phyloP scores from a whole-genome alignment of 2,888 invertebrate genomes.

The Zaprionus bogoriensis region DNA sequence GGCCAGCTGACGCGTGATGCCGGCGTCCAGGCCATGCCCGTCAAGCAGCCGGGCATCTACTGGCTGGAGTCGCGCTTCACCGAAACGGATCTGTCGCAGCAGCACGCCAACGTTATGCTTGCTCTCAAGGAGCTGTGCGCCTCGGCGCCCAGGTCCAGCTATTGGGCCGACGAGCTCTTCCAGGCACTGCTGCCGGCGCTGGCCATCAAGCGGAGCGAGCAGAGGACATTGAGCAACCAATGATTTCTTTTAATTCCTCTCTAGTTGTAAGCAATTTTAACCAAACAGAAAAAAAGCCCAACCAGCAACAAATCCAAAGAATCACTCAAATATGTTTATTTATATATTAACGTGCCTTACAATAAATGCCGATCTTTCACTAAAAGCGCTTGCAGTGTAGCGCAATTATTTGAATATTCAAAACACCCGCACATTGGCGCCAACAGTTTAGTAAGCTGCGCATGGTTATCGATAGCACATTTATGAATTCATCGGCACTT shows the following conservation, averaged over 20 bases:
- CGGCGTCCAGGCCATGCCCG: slow-evolving; percentile 20
- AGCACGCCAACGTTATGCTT: slow-evolving; percentile 40
- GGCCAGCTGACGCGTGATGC: slow-evolving; percentile 1
- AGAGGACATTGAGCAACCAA: neutral
- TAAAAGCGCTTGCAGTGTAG: too few species aligned
- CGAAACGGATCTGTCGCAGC: slow-evolving; percentile 29
- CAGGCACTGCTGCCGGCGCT: slow-evolving; percentile 24
- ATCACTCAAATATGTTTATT: too few species aligned
- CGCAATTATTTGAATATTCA: too few species aligned
- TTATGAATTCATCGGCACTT: too few species aligned
- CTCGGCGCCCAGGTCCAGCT: slow-evolving; percentile 6
- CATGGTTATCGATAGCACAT: too few species aligned
- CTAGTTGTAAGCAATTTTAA: neutral
- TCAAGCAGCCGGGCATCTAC: neutral
- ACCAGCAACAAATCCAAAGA: too few species aligned
- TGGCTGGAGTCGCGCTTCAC: slow-evolving; percentile 41
- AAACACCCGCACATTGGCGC: too few species aligned
- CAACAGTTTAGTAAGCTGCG: too few species aligned
- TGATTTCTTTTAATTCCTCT: neutral
- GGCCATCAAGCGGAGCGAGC: slow-evolving; percentile 17
- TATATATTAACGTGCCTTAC: too few species aligned
- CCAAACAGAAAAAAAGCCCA: too few species aligned
- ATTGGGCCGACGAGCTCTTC: slow-evolving; percentile 30
- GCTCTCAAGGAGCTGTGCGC: slow-evolving; percentile 38
- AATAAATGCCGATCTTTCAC: too few species aligned